A percentile compares a stretch with the other conserved stretches of the same genome.
Evolutionary conservation across 2,888 invertebrate genomes (phyloP).

Genomic region (Rhagonycha lutea): DNA sequence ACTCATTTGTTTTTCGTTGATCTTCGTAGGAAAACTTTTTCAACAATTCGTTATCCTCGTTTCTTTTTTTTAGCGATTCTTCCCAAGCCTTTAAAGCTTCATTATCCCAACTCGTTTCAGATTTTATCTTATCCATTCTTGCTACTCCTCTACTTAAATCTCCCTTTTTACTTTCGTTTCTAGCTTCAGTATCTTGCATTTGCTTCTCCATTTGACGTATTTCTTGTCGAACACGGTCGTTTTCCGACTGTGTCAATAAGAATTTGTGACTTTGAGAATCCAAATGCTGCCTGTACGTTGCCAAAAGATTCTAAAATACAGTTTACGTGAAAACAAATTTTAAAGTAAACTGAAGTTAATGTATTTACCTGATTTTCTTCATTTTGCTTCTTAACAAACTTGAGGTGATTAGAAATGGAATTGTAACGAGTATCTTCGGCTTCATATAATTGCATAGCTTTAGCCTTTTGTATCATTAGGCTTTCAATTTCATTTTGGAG

Average conservation of each 20-base stretch:
- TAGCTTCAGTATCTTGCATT: conserved; percentile 53
- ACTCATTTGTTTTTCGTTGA: conserved; percentile 65
- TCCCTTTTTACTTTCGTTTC: conserved; percentile 55
- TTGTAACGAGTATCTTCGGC: conserved; percentile 48
- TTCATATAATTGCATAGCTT: conserved; percentile 55
- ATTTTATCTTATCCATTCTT: conserved; percentile 67
- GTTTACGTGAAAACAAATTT: conserved; percentile 8
- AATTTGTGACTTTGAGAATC: conserved; percentile 66
- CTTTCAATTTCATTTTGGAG: conserved; percentile 60
- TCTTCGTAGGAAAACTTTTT: conserved; percentile 75
- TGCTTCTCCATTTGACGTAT: conserved; percentile 58
- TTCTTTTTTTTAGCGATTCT: conserved; percentile 68
- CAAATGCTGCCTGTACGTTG: conserved; percentile 70
- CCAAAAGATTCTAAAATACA: conserved; percentile 62
- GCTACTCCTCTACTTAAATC: conserved; percentile 61
- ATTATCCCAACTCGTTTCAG: conserved; percentile 70
- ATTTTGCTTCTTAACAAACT: conserved; percentile 59
- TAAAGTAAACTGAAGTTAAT: not conserved
- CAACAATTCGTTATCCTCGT: conserved; percentile 72
- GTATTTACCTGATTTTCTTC: conserved; percentile 63
- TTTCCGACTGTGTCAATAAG: conserved; percentile 51
- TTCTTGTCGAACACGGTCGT: conserved; percentile 56
- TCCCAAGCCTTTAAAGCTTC: conserved; percentile 73
- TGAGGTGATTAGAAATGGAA: conserved; percentile 55
- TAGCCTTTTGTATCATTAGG: conserved; percentile 57